Evolutionary conservation across 2,888 invertebrate genomes (phyloP).

Genomic region (Unio pictorum): DNA sequence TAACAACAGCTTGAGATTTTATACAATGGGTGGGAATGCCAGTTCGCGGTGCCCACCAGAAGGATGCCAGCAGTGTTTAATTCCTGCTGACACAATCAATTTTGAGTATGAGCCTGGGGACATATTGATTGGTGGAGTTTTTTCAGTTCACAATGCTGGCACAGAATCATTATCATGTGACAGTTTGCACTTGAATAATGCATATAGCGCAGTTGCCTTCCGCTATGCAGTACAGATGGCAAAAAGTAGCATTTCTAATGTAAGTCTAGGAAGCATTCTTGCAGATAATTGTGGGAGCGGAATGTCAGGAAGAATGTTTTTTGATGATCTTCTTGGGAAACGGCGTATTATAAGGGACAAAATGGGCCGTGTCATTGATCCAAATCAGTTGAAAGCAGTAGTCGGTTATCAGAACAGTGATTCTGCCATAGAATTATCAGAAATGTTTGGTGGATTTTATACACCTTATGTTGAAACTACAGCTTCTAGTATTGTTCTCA

Average conservation of each 20-base stretch:
- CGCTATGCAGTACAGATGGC: conserved; percentile 48
- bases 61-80: conserved; percentile 51
- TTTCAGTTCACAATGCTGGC: conserved; percentile 47
- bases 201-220: conserved; percentile 54
- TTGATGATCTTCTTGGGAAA: conserved; percentile 50
- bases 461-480: conserved; percentile 72
- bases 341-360: conserved; percentile 36
- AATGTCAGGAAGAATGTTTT: conserved; percentile 40
- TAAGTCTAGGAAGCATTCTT: conserved; percentile 53
- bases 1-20: conserved; percentile 32
- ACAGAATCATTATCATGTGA: conserved; percentile 52
- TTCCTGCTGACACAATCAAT: conserved; percentile 30
- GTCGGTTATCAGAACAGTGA: conserved; percentile 43
- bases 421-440: conserved; percentile 48
- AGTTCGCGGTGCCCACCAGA: conserved; percentile 45
- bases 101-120: conserved; percentile 53
- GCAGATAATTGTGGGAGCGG: conserved; percentile 53
- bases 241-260: conserved; percentile 32
- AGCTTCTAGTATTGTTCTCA: conserved; percentile 39
- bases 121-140: conserved; percentile 52
- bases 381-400: conserved; percentile 46
- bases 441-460: conserved; percentile 73
- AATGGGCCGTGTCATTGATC: conserved; percentile 42
- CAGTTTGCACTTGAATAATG: conserved; percentile 22
- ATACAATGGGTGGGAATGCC: conserved; percentile 25